Evolutionary conservation across 1,140 invertebrate species (phyloP), one percentile per base, ranked within the genome.

Genomic region (Macrosteles quadrilineatus): DNA sequence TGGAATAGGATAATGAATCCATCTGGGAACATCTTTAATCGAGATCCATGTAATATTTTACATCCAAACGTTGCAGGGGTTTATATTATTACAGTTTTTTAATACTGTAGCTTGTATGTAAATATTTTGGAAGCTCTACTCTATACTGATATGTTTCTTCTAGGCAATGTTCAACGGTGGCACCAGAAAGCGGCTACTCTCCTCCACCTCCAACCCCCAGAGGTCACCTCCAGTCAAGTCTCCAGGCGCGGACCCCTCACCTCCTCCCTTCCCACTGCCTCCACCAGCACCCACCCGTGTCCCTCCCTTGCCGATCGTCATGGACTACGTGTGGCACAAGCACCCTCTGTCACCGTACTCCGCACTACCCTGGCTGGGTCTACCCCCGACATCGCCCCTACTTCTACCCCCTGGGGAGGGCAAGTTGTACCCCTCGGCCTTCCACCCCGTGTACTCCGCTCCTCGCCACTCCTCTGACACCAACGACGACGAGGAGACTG

Each of bases 161-260:
- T 17, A 69, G 85, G 96, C 96, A 0, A 98, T 98, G 95, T 98
- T 98, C 79, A 98, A 98, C 79, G 96, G 96, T 0, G 96, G 96
- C 0, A 97, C 94, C 0, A 86, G 97, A 19, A 98, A 98, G 77
- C 83, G 96, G 43, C 83, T 96, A 68, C 81, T 95, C 71, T 70
- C 76, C 0, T 77, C 78, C 62, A 75, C 81, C 78, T 78, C n/a
- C 75, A 19, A 14, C 69, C 23, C 17, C 57, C 21, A 25, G 67
- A 14, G 57, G 45, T 68, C 64, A 6, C 62, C 36, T 32, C 43
- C 65, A 27, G 69, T 71, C 53, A 73, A 59, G 36, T 55, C 63
- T 21, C 43, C 62, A 29, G 45, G 19, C 31, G 27, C 32, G 17
- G 29, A 64, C 6, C 69, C 73, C 12, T 67, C 73, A 17, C 70